Conservation (phyloP, 2,113 vertebrate species). For the Mormoops blainvillei region DNA sequence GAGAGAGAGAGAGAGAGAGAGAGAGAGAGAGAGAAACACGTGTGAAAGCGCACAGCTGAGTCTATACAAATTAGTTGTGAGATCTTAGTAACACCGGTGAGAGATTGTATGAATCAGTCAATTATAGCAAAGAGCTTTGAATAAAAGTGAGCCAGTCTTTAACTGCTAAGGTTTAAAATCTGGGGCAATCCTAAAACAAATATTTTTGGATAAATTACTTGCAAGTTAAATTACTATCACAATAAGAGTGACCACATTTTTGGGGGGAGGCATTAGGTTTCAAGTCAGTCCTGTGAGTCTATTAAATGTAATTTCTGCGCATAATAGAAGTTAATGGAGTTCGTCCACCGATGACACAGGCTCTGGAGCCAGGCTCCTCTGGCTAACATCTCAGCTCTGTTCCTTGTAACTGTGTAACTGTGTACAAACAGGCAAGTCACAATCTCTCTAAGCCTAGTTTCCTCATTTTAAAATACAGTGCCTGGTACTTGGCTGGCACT, state of each 20-base stretch:
- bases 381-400: not conserved
- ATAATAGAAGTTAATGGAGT: not conserved
- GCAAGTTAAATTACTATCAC: not conserved
- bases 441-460: not conserved
- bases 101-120: not conserved
- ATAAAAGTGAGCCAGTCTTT: not conserved
- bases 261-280: not conserved
- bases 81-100: not conserved
- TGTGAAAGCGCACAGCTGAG: too few species aligned
- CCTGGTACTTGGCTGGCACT: not conserved
- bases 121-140: not conserved
- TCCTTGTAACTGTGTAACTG: not conserved
- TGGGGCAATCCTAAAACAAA: not conserved
- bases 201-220: not conserved
- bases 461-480: not conserved
- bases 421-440: not conserved
- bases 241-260: not conserved
- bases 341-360: not conserved
- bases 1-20: too few species aligned
- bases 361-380: not conserved
- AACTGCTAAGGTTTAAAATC: not conserved
- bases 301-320: not conserved
- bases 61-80: not conserved
- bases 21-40: too few species aligned
- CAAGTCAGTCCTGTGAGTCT: not conserved